Evolutionary conservation across 2,888 invertebrate species (phyloP), one percentile per base, ranked within the genome.

Genomic region (Heliconius sara): DNA sequence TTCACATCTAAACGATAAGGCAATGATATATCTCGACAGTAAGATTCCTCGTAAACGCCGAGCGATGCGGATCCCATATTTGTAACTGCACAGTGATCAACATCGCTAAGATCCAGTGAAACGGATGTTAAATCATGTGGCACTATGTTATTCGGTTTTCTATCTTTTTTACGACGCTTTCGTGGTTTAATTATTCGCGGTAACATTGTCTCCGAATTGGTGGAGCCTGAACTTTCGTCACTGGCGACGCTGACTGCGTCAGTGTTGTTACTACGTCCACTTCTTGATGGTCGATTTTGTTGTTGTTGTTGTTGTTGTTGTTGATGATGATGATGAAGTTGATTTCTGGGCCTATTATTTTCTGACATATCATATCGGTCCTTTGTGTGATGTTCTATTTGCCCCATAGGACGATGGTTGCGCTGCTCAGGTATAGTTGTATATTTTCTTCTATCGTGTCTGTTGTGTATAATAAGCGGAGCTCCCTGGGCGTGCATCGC

Each of bases 121-220:
- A 87, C 88, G 80, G 91, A 86, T 79, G 92, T 87, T 88, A 95
- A 90, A 85, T 95, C 95, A 84, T 95, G 95, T 83, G 93, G 89
- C 85, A 89, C 89, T 79, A 95, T 95, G 85, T 95, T 96, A 84
- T 96, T 94, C 60, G 97, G 97, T 92, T 98, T 97, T 85, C 98
- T 96, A 90, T 98, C 98, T 92, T 98, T 98, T 96, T 98, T 98
- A 89, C 98, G 96, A 76, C 98, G 96, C 90, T 98, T 98, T 75
- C 98, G 95, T 10, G 98, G 98, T 91, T 98, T 98, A 87, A 98
- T 98, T 83, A 98, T 98, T 85, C 98, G 96, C 83, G 98, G 98
- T 88, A 98, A 93, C 93, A 97, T 97, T 84, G 97, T 97, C 89
- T 97, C 98, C 16, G 97, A 95, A 87, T 95, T 95, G 70, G 92